These are phyloP conservation scores for Clarias magur DNA, from an alignment of 2,113 vertebrate species.

Conservation along the genomic window DNA sequence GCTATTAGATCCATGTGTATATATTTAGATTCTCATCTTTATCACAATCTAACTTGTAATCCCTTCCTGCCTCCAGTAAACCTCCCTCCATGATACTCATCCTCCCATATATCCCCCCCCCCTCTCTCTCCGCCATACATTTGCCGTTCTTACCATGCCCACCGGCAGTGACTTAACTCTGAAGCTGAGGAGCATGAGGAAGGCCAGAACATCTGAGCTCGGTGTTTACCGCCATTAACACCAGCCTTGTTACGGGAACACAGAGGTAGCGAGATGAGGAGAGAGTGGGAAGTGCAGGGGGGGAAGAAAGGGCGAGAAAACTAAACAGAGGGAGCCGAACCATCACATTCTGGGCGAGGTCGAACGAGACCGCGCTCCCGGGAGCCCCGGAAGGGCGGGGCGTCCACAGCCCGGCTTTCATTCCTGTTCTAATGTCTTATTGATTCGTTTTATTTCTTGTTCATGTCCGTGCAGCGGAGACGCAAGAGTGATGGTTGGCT, in stretches of 20 bases:
- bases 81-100: neutral
- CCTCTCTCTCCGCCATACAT: neutral
- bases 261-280: neutral
- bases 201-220: slow-evolving; percentile 8
- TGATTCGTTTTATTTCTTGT: slow-evolving; percentile 38
- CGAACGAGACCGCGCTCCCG: slow-evolving; percentile 9
- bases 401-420: slow-evolving; percentile 11
- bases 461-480: slow-evolving; percentile 11
- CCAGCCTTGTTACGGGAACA: slow-evolving; percentile 28
- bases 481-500: slow-evolving; percentile 29
- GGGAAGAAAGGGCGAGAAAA: slow-evolving; percentile 42
- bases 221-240: neutral
- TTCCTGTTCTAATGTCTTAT: slow-evolving; percentile 33
- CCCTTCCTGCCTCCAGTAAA: neutral
- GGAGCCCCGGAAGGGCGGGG: slow-evolving; percentile 37
- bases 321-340: slow-evolving; percentile 57
- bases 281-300: slow-evolving; percentile 3
- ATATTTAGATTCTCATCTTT: neutral
- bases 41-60: too few relatives aligned
- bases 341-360: slow-evolving; percentile 53
- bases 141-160: neutral
- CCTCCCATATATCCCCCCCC: neutral
- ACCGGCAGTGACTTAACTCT: neutral
- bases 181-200: neutral
- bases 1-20: neutral